phyloP scores from a whole-genome alignment of 2,797 vertebrate species.

The Graptemys geographica region DNA sequence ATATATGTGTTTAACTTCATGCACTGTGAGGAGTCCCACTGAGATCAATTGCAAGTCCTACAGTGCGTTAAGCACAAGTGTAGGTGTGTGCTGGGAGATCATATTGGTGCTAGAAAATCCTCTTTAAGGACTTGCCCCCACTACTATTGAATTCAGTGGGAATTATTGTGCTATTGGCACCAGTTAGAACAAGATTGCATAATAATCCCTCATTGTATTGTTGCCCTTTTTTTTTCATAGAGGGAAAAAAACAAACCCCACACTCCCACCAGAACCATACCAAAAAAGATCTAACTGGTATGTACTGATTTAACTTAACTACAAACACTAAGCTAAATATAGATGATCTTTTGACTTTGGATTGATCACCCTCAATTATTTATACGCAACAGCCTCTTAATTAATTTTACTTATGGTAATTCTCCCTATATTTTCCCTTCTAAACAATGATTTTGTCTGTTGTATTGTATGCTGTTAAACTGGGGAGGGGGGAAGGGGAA shows the following conservation, averaged over 20 bases:
- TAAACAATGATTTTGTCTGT: background rate
- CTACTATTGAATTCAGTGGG: rapidly evolving
- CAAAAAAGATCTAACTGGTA: background rate
- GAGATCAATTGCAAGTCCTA: background rate
- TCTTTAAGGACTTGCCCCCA: background rate
- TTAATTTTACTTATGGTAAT: rapidly evolving
- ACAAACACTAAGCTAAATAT: rapidly evolving
- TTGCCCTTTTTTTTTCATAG: background rate
- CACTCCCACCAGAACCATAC: background rate
- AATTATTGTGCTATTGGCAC: background rate
- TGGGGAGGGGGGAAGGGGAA: background rate
- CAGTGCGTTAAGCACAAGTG: rapidly evolving
- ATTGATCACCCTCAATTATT: background rate
- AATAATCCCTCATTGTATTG: background rate
- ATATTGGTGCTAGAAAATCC: background rate
- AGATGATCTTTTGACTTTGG: rapidly evolving
- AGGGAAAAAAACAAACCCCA: background rate
- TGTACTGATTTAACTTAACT: rapidly evolving
- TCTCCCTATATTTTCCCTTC: background rate
- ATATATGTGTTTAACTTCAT: background rate
- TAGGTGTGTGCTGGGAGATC: background rate
- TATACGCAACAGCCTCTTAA: rapidly evolving
- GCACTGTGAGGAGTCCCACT: rapidly evolving
- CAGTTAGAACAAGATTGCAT: rapidly evolving
- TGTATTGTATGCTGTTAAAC: background rate